Base-by-base conservation (phyloP, 2,888 invertebrate species). In the Microdon myrmicae region DNA sequence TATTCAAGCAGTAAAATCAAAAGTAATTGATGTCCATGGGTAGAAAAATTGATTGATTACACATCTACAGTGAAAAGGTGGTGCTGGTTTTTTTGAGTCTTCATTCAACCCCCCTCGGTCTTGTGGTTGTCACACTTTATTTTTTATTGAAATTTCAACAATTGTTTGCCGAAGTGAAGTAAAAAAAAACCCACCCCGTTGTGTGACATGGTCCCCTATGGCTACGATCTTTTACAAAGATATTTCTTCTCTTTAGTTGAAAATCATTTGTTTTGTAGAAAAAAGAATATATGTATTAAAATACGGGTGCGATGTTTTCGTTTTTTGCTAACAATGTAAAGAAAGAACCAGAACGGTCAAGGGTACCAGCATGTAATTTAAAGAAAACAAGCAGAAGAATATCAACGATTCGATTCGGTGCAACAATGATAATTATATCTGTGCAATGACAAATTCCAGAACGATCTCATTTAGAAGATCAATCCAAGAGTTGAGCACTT, bases 21-120 rank as follows among this genome's bases (percentile, higher is more conserved):
- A 55, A 45, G 39, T 19, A 38, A 53, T 35, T 41, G 23, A 47
- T 37, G 51, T 38, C 41, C 51, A 45, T 37, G 32, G 28, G n/a
- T 53, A 44, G 56, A 26, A 43, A 53, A 58, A 47, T 58, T 53
- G 64, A 58, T 64, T 64, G 64, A 64, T 64, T 53, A 14, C 41
- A 39, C 39, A 17, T 22, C 25, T 45, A 12, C 32, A 47, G 44
- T 53, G 32, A 22, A 20, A 25, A 48, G 48, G 32, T 44, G 34
- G 38, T 39, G 17, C 13, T 28, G 55, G 55, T 38, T 29, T 39
- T 44, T 31, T 25, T 14, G 22, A 38, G 10, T 19, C 25, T 32
- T 22, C 19, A 37, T 38, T 35, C 20, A 43, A 58, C 53, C 64
- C 64, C 47, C 45, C 5, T 26, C 10, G 44, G 58, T 16, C 58